A percentile compares a stretch with the other conserved stretches of the same genome.
These are phyloP conservation scores for Hirudinaria manillensis DNA, from an alignment of 2,888 invertebrate genomes.

Conservation along the genomic window DNA sequence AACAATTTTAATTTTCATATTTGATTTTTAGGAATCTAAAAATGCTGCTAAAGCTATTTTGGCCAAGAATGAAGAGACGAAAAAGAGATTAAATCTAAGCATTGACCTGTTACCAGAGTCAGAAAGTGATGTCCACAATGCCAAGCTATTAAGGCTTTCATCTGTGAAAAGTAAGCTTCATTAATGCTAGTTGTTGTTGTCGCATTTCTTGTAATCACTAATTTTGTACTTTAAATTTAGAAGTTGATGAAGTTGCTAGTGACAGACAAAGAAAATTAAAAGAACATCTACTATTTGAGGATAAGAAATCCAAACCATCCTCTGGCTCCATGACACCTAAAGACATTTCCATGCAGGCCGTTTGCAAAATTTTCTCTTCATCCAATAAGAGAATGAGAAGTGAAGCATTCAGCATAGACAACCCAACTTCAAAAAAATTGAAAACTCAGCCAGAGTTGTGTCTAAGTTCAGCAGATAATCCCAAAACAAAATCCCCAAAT, in stretches of 20 bases:
- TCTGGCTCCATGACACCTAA: neutral
- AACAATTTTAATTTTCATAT: neutral
- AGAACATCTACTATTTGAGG: neutral
- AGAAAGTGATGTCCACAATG: constrained; percentile 73
- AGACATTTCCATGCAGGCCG: neutral
- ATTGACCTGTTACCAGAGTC: constrained; percentile 73
- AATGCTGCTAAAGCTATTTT: constrained; percentile 68
- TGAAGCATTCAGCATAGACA: neutral
- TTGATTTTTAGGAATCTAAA: constrained; percentile 61
- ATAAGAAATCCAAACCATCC: neutral
- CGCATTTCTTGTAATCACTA: neutral
- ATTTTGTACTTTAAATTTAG: neutral
- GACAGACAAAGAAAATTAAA: neutral
- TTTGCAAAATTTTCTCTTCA: neutral
- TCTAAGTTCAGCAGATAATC: neutral
- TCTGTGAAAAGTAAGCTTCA: constrained; percentile 33
- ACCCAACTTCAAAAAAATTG: no score
- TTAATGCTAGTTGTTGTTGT: neutral
- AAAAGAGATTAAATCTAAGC: constrained; percentile 70
- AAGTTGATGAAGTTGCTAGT: neutral
- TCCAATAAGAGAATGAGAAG: neutral
- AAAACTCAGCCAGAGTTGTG: neutral
- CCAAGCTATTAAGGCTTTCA: constrained; percentile 51
- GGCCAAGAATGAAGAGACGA: constrained; percentile 65
- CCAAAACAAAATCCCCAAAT: neutral